Percentiles rank a stretch among this genome's conserved stretches.
Conservation (phyloP, 2,113 vertebrate species). For the Carlito syrichta region DNA sequence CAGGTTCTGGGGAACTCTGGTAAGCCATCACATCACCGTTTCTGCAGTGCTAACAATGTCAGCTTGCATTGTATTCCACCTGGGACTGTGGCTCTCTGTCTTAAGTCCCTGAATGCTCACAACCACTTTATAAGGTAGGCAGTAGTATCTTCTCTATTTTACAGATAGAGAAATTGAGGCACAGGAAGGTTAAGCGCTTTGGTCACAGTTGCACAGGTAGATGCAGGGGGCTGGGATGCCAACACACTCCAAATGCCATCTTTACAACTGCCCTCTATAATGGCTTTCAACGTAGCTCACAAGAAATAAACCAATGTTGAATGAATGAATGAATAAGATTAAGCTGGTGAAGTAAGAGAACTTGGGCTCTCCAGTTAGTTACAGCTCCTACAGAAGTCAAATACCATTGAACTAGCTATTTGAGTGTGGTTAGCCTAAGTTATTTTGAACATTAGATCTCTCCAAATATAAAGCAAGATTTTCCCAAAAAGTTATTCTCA, state of each 20-base stretch:
- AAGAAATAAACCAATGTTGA: neutral
- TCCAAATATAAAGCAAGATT: neutral
- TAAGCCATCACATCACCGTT: fast-evolving
- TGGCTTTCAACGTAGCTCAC: neutral
- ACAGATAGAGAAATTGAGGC: neutral
- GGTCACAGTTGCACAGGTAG: neutral
- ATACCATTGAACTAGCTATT: neutral
- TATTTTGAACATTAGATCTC: neutral
- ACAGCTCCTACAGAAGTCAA: neutral
- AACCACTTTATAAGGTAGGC: neutral
- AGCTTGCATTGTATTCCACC: neutral
- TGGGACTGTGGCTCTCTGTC: neutral
- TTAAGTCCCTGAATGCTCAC: neutral
- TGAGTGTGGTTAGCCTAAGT: neutral
- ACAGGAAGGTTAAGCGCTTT: neutral
- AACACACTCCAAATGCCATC: neutral
- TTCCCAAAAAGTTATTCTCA: neutral
- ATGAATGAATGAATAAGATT: neutral
- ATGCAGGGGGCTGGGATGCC: neutral
- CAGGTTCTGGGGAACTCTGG: neutral
- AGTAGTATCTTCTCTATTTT: neutral
- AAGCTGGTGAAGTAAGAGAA: neutral
- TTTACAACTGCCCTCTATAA: neutral
- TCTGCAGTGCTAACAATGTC: neutral
- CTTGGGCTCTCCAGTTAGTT: neutral